Evolutionary conservation across 64 coral and sea anemone genomes (phyloP).

Genomic region (Montipora capricornis): DNA sequence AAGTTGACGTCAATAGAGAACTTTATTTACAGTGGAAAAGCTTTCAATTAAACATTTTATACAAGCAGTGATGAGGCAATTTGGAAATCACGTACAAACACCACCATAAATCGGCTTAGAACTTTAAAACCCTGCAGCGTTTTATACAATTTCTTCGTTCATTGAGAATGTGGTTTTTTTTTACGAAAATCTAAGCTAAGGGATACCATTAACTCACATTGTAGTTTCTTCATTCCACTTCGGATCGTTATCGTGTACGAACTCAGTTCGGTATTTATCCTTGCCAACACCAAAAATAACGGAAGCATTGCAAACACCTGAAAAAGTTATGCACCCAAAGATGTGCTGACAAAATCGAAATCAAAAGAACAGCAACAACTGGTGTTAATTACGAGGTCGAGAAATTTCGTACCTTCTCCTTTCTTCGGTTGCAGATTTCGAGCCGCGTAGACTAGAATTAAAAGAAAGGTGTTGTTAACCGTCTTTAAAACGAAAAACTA

Average conservation of each 20-base stretch:
- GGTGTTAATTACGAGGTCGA: background rate
- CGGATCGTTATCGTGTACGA: slow-evolving; percentile 78
- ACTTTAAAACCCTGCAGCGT: too few relatives aligned
- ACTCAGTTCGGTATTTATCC: slow-evolving; percentile 94
- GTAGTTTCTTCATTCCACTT: slow-evolving; percentile 98
- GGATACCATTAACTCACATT: slow-evolving; percentile 71
- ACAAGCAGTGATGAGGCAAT: too few relatives aligned
- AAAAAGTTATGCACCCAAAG: background rate
- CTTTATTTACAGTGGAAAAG: background rate
- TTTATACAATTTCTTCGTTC: too few relatives aligned
- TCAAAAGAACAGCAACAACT: background rate
- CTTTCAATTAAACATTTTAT: too few relatives aligned
- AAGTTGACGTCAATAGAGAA: background rate
- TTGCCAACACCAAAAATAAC: slow-evolving; percentile 97
- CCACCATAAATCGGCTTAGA: too few relatives aligned
- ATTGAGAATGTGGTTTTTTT: background rate
- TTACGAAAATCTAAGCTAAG: background rate
- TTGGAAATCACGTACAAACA: too few relatives aligned
- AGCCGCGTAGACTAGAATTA: slow-evolving; percentile 89
- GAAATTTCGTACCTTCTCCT: slow-evolving; percentile 33
- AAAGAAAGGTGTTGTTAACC: background rate
- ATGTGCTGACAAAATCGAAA: background rate
- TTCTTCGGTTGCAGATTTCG: slow-evolving; percentile 94
- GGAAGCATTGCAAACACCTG: slow-evolving; percentile 89
- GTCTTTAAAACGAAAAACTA: background rate